phyloP scores from a whole-genome alignment of 2,888 invertebrate genomes.

The Mesochorus sp. region DNA sequence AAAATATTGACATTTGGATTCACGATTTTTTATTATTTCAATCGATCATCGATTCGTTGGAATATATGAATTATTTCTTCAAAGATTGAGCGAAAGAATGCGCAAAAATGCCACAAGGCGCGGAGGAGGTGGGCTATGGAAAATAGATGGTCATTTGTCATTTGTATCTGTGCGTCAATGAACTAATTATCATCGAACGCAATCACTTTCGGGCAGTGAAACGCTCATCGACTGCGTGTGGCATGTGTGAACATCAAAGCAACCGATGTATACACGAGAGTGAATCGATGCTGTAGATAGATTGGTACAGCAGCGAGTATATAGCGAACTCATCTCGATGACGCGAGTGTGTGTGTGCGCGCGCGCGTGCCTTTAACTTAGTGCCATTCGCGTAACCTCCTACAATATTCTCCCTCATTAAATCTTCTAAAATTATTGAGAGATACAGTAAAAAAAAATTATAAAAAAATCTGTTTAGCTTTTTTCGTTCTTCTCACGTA shows the following conservation, averaged over 20 bases:
- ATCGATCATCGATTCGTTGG: no score
- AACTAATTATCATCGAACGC: constrained; percentile 27
- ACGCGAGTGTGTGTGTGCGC: background rate
- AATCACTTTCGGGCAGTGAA: constrained; percentile 52
- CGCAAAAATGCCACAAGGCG: background rate
- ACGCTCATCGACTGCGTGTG: constrained; percentile 23
- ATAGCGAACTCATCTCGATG: background rate
- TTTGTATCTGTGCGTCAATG: constrained; percentile 5
- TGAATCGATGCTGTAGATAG: constrained; percentile 39
- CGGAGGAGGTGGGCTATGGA: constrained; percentile 8
- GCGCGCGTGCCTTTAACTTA: no score
- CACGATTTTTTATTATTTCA: background rate
- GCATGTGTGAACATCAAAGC: constrained; percentile 23
- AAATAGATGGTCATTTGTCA: constrained; percentile 23
- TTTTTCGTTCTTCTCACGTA: no score
- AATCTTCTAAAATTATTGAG: no score
- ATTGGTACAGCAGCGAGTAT: constrained; percentile 9
- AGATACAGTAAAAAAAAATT: no score
- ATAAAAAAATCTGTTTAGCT: no score
- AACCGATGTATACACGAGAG: background rate
- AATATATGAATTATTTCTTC: no score
- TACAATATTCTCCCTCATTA: no score
- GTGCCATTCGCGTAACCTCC: no score
- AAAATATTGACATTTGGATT: no score
- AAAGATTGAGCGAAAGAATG: background rate